phyloP scores from a whole-genome alignment of 2,797 vertebrate species.

The Enteromius mattozi region DNA sequence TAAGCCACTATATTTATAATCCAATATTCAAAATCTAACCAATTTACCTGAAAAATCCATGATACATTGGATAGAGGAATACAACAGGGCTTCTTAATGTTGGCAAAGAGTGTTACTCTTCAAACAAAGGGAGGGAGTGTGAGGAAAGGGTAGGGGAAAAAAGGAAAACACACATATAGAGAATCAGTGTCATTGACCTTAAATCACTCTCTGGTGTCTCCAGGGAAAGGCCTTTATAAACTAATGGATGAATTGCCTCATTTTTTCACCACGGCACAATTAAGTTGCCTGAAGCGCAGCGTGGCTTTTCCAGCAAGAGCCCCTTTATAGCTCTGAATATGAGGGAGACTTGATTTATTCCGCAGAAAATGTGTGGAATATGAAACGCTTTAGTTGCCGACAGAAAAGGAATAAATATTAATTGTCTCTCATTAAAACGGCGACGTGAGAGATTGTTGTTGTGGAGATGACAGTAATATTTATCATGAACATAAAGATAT shows the following conservation, averaged over 20 bases:
- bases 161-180: slow-evolving; percentile 40
- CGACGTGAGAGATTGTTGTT: slow-evolving; percentile 47
- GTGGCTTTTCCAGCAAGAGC: slow-evolving; percentile 55
- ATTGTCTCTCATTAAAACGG: slow-evolving; percentile 57
- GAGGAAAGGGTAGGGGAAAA: background rate
- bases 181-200: slow-evolving; percentile 65
- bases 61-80: background rate
- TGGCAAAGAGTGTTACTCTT: slow-evolving; percentile 21
- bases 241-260: slow-evolving; percentile 63
- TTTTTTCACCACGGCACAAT: slow-evolving; percentile 60
- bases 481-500: slow-evolving; percentile 52
- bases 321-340: slow-evolving; percentile 54
- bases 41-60: slow-evolving; percentile 45
- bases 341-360: slow-evolving; percentile 60
- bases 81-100: slow-evolving; percentile 1
- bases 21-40: slow-evolving; percentile 36
- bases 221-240: slow-evolving; percentile 64
- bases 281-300: slow-evolving; percentile 63
- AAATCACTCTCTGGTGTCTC: slow-evolving; percentile 65
- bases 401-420: slow-evolving; percentile 55
- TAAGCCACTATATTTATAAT: slow-evolving; percentile 26
- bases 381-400: slow-evolving; percentile 55
- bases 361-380: slow-evolving; percentile 50
- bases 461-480: slow-evolving; percentile 48
- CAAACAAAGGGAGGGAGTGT: slow-evolving; percentile 34